Base-by-base conservation (phyloP, 2,113 vertebrate species). In the Taxidea taxus region DNA sequence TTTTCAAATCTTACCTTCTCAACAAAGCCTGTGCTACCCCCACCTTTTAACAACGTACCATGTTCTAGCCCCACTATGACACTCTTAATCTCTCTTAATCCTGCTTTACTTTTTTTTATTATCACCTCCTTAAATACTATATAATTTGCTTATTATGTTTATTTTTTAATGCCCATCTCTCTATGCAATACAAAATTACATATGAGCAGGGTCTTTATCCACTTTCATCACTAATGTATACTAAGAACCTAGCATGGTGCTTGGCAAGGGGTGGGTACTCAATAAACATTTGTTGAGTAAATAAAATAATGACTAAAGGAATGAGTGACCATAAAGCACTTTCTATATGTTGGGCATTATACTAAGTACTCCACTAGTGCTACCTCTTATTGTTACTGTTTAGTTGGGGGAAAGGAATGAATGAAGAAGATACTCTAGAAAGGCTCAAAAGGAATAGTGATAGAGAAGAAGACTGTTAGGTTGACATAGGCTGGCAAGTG, bases 341-440 rank as follows among this genome's bases (percentile, higher is more conserved):
- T 97, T 86, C 14, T 51, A 14, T 58, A 60, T 84, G 58, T 4
- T 75, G 13, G 74, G 8, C 8, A 62, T 97, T 93, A 44, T 88
- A 34, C 78, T 82, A 91, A 94, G 51, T 47, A 91, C n/a, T 66
- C 34, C 60, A 37, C 94, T 82, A 75, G 31, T 93, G 34, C 25
- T 87, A 49, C 29, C 0, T 94, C 16, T 42, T 85, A 47, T 8
- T 89, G 10, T 39, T 82, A 25, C 68, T 92, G 90, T 97, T 94
- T 37, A 80, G 12, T 90, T 97, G 68, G n/a, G 34, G 25, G 34
- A 91, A 39, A 87, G 27, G 39, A 96, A 85, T 72, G 21, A 90
- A 95, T 87, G 27, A 93, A 95, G 80, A 80, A 21, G 83, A 51
- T 1, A 66, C 85, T 42, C 39, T 95, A 84, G 44, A 54, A 81